Percentiles rank a stretch among this genome's conserved stretches.
These are phyloP conservation scores for Sebastes cheni DNA, from an alignment of 2,797 vertebrate species.

Conservation along the genomic window DNA sequence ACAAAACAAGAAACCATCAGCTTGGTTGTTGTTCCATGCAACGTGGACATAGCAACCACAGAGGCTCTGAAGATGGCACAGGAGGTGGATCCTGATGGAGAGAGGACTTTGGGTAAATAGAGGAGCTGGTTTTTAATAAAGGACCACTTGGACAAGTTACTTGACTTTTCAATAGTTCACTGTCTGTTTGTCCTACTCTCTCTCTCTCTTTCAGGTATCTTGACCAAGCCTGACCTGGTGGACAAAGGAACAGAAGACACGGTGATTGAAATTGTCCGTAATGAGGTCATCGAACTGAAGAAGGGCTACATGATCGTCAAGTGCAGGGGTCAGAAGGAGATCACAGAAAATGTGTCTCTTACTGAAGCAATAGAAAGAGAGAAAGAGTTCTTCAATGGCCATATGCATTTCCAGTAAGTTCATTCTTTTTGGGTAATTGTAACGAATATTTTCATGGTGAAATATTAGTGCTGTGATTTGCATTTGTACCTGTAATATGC, in stretches of 20 bases:
- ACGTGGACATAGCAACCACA: conserved; percentile 92
- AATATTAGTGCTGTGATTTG: background rate
- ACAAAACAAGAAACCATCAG: conserved; percentile 88
- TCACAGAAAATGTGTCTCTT: conserved; percentile 80
- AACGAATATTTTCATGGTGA: background rate
- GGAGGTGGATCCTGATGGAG: conserved; percentile 86
- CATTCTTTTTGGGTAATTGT: background rate
- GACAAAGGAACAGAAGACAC: conserved; percentile 87
- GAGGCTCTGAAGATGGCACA: conserved; percentile 92
- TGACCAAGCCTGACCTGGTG: conserved; percentile 93
- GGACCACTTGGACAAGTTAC: background rate
- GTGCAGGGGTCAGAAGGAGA: conserved; percentile 91
- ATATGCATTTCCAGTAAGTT: conserved; percentile 68
- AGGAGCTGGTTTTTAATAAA: background rate
- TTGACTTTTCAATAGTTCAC: background rate
- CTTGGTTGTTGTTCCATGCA: conserved; percentile 90
- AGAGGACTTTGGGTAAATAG: conserved; percentile 89
- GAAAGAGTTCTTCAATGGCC: conserved; percentile 82
- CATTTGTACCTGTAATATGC: background rate
- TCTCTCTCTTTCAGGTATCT: conserved; percentile 82
- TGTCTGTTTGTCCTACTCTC: background rate
- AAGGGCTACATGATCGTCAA: conserved; percentile 94
- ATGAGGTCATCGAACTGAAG: conserved; percentile 81
- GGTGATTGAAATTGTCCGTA: conserved; percentile 81
- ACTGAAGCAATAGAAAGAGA: conserved; percentile 81